phyloP scores from a whole-genome alignment of 1,140 invertebrate genomes.

The Microplitis demolitor region DNA sequence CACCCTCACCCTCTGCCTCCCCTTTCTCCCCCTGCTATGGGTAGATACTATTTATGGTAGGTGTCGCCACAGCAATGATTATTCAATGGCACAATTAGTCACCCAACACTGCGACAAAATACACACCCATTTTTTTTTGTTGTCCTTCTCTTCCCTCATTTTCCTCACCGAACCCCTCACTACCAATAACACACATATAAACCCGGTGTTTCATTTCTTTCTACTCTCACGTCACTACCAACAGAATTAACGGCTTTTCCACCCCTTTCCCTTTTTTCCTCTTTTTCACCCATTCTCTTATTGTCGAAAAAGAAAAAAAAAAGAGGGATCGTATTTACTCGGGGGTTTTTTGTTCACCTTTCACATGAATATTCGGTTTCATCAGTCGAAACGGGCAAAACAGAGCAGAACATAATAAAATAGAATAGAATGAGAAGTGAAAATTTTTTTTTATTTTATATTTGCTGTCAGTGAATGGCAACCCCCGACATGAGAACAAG shows the following conservation, averaged over 20 bases:
- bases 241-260: slow-evolving; percentile 8
- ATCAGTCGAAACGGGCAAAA: slow-evolving; percentile 3
- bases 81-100: slow-evolving; percentile 19
- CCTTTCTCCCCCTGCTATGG: background rate
- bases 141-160: background rate
- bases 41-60: slow-evolving; percentile 7
- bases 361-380: slow-evolving; percentile 12
- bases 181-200: background rate
- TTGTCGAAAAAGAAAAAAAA: background rate
- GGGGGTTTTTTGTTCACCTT: background rate
- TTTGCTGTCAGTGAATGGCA: no score
- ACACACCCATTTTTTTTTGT: background rate
- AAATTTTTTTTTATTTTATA: background rate
- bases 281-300: background rate
- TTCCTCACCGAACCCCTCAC: background rate
- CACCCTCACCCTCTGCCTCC: background rate
- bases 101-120: slow-evolving; percentile 11
- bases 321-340: background rate
- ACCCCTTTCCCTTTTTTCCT: background rate
- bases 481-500: no score
- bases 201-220: slow-evolving; percentile 3
- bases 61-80: slow-evolving; percentile 16
- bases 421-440: background rate
- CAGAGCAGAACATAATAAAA: no score
- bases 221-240: background rate